Evolutionary conservation across 2,113 vertebrate genomes (phyloP), one percentile per base, ranked within the genome.

Genomic region (Leucopsar rothschildi): DNA sequence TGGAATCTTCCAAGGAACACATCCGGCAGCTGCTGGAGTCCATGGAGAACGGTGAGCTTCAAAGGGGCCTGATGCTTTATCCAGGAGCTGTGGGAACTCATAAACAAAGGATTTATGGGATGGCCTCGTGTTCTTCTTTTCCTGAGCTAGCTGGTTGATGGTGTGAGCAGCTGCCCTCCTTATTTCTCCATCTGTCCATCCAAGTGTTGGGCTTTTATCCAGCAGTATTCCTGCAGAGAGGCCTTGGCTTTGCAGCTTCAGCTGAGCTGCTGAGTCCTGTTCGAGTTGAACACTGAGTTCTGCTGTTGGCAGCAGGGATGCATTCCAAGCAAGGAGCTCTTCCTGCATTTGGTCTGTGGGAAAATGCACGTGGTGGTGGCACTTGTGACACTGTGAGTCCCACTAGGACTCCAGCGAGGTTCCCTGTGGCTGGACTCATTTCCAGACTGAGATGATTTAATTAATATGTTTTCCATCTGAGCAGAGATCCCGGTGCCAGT

Each of bases 21-120:
- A 99, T 98, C 95, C 98, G 98, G 78, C 98, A 98, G 88, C 97
- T 99, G 91, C 97, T 99, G 97, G 97, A 98, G 80, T 98, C 98
- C 94, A 98, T 99, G 97, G 99, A 99, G 96, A 99, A 98, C 2
- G 99, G 99, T 99, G 95, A 97, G 97, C 94, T 60, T 33, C 78
- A 83, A 10, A 93, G 75, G 61, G 76, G 50, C 50, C 50, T 89
- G 86, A 53, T 52, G 90, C 28, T 35, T 91, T 57, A 31, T 55
- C 64, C 73, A 82, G 93, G 60, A 88, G 50, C 69, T 77, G 33
- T 28, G 47, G 63, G 72, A 80, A 52, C 71, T 85, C 68, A 68
- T 73, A 66, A 91, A 72, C 63, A 85, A 75, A 90, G 90, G 85
- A 39, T 96, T 94, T 81, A 68, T 71, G 80, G 47, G 44, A 17